Evolutionary conservation across 2,797 vertebrate genomes (phyloP).

Genomic region (Darevskia nairensis): DNA sequence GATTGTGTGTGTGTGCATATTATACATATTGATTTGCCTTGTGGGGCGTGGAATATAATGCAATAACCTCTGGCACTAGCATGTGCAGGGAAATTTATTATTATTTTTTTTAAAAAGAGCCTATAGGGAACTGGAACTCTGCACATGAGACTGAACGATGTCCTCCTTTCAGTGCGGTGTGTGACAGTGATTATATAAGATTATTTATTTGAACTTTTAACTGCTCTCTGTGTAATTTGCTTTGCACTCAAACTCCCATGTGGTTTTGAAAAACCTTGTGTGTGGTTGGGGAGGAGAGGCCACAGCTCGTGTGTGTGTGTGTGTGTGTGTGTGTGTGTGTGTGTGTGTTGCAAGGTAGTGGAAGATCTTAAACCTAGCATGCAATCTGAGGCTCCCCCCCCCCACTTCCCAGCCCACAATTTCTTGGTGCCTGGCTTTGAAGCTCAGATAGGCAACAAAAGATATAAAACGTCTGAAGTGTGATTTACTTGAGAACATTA

Average conservation of each 20-base stretch:
- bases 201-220: not conserved
- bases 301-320: no score
- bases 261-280: not conserved
- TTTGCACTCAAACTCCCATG: not conserved
- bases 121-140: not conserved
- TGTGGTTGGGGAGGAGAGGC: not conserved
- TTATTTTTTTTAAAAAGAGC: not conserved
- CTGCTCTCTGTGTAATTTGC: not conserved
- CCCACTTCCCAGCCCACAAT: conserved; percentile 15
- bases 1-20: not conserved
- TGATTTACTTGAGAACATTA: conserved; percentile 24
- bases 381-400: not conserved
- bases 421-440: not conserved
- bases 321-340: not conserved
- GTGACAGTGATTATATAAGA: not conserved
- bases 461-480: conserved; percentile 33
- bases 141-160: not conserved
- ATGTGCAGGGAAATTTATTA: not conserved
- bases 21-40: not conserved
- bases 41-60: not conserved
- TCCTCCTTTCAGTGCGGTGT: not conserved
- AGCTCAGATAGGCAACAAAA: conserved; percentile 42
- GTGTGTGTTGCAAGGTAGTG: conserved; percentile 12
- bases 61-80: not conserved
- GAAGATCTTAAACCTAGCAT: conserved; percentile 3